Percentiles rank a stretch among this genome's conserved stretches.
Evolutionary conservation across 1,140 invertebrate species (phyloP).

Genomic region (Chionoecetes opilio): DNA sequence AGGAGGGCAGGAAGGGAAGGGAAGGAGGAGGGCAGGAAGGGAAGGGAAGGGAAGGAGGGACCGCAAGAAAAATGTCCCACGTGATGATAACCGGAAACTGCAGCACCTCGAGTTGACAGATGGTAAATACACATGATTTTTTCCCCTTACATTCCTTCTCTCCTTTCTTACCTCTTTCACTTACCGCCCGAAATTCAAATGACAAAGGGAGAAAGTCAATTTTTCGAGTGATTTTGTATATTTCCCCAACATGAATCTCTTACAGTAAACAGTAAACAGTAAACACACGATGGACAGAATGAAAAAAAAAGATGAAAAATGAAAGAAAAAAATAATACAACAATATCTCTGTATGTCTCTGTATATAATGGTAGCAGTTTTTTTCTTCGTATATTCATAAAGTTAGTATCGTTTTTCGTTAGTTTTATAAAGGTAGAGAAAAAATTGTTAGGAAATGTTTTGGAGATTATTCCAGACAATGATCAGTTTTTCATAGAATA

Average conservation of each 20-base stretch:
- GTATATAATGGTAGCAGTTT: too few species aligned
- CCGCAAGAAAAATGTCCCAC: neutral
- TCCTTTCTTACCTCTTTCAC: neutral
- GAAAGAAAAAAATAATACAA: neutral
- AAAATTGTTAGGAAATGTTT: too few species aligned
- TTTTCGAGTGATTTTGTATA: neutral
- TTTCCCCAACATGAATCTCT: neutral
- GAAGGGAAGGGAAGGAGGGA: neutral
- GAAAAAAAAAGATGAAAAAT: neutral
- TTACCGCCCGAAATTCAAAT: neutral
- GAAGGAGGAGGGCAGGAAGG: neutral
- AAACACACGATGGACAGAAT: neutral
- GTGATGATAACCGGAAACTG: constrained; percentile 3
- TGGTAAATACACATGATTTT: neutral
- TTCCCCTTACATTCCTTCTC: neutral
- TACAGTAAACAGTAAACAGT: too few species aligned
- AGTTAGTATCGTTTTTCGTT: too few species aligned
- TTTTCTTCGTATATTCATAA: too few species aligned
- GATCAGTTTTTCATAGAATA: too few species aligned
- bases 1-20: neutral
- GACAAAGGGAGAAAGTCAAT: neutral
- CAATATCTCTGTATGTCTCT: too few species aligned
- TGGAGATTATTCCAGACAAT: too few species aligned
- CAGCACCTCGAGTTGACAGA: neutral
- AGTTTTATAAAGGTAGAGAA: too few species aligned